Evolutionary conservation across 2,888 invertebrate genomes (phyloP).

Genomic region (Tetropium fuscum): DNA sequence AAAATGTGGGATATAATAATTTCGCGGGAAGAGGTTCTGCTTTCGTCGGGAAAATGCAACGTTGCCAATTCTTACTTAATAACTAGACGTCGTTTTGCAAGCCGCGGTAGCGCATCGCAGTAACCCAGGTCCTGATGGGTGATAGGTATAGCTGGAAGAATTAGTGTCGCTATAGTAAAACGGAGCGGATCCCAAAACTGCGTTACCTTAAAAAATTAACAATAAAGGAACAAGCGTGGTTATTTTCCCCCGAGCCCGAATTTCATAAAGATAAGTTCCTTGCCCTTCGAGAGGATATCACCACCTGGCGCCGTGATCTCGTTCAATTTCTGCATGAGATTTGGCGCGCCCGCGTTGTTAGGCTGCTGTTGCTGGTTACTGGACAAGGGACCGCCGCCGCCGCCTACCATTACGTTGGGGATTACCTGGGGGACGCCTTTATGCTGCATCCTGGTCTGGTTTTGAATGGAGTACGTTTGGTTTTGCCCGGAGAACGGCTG

Average conservation of each 20-base stretch:
- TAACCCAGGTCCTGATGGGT: too few species aligned
- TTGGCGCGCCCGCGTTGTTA: slow-evolving; percentile 70
- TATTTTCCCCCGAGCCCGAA: slow-evolving; percentile 84
- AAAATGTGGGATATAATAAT: too few species aligned
- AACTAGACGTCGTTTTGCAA: not conserved
- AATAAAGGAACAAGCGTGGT: slow-evolving; percentile 51
- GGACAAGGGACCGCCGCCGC: slow-evolving; percentile 43
- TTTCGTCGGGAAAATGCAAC: slow-evolving; percentile 4
- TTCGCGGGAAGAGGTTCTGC: not conserved
- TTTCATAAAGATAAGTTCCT: slow-evolving; percentile 94
- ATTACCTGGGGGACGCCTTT: slow-evolving; percentile 70
- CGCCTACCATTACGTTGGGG: slow-evolving; percentile 61
- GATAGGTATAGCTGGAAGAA: slow-evolving; percentile 16
- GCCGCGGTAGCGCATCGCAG: too few species aligned
- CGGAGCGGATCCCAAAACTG: slow-evolving; percentile 49
- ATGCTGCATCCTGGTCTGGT: slow-evolving; percentile 57
- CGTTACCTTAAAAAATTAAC: slow-evolving; percentile 35
- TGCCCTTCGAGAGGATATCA: slow-evolving; percentile 91
- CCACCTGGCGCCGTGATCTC: slow-evolving; percentile 92
- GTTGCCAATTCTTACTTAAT: slow-evolving; percentile 21
- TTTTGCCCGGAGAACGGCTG: slow-evolving; percentile 55
- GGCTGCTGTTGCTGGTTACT: slow-evolving; percentile 60
- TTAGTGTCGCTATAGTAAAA: slow-evolving; percentile 5
- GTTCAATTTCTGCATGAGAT: slow-evolving; percentile 90
- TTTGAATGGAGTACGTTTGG: slow-evolving; percentile 41